Base-by-base conservation (phyloP, 2,888 invertebrate genomes). In the Baronia brevicornis region DNA sequence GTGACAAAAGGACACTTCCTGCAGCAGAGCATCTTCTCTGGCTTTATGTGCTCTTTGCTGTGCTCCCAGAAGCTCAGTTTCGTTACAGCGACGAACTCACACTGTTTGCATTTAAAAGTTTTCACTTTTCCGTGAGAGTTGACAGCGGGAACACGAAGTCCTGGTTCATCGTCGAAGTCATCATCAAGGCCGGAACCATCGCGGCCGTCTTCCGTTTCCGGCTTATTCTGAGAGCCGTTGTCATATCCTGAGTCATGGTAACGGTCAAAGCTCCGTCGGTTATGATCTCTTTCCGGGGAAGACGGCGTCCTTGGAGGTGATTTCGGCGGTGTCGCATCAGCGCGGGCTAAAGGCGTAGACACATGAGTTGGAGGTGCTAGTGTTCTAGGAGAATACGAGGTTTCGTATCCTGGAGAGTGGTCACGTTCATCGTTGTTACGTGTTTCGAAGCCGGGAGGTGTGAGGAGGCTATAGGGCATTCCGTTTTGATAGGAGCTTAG, bases 61-160 rank as follows among this genome's bases (percentile, higher is more conserved):
- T 99, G 99, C 20, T 91, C 90, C 98, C 98, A 99, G 62, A 94
- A 97, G 33, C 94, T 95, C 8, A 92, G 84, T 74, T 98, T 98
- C 3, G 94, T 95, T 6, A 91, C 89, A 0, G 95, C 91, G 1
- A 92, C 88, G 50, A 91, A 93, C 30, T 90, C 89, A 63, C 98
- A 98, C 47, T 96, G 94, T 61, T 97, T 97, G 80, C 98, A 98
- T 58, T 92, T 92, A 72, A 94, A 93, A 0, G 91, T 90, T 74
- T 97, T 97, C 8, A 93, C 89, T 84, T 94, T 95, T 7, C 93
- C 93, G 48, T 94, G 91, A 0, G 90, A 89, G 63, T 91, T 91
- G 5, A 91, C 86, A n/a, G 89, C 86, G 1, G 90, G 89, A 2
- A 88, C 78, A 2, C 86, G 68, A 0, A 89, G 63, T 0, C 86